Base-by-base conservation (phyloP, 2,113 vertebrate genomes). In the Oncorhynchus tshawytscha region DNA sequence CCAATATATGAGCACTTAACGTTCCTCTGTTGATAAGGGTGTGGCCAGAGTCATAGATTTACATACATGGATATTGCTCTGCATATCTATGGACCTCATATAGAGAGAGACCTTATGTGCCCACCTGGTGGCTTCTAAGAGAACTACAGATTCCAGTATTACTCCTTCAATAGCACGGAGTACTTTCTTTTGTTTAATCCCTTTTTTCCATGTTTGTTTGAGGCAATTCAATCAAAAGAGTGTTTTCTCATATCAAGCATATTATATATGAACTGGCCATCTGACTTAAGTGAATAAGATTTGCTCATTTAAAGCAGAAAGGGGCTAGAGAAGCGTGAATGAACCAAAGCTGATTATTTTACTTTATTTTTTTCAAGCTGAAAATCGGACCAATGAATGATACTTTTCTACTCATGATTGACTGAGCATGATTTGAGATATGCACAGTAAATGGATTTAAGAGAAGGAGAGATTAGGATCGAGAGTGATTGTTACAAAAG, bases 261-360 rank as follows among this genome's bases (percentile, higher is more conserved):
- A 51, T 51, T 15, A 60, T 22, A 60, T 62, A n/a, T 62, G n/a
- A 62, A 62, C 39, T 22, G 5, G 5, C 59, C n/a, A 9, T 8
- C 2, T 24, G n/a, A 62, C n/a, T 16, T 11, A 22, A 62, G 7
- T 62, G n/a, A 62, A 22, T 22, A 9, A 16, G 59, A 62, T 27
- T 72, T 18, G 29, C 31, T 45, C 11, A n/a, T 45, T 45, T 39
- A 65, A 62, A 71, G 22, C 64, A 72, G 39, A 78, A 81, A 82
- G 67, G 60, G 22, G 13, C 2, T 48, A 27, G 39, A 27, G 49
- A 12, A 22, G 75, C 77, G 67, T 20, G 49, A 78, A 71, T 75
- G 25, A 71, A 68, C 70, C 62, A n/a, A 70, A 20, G 27, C 18
- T 68, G 67, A 70, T 71, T 54, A 54, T 24, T 54, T 6, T 2